These are phyloP conservation scores for Danio albolineatus DNA, from an alignment of 2,797 vertebrate genomes.

Conservation along the genomic window DNA sequence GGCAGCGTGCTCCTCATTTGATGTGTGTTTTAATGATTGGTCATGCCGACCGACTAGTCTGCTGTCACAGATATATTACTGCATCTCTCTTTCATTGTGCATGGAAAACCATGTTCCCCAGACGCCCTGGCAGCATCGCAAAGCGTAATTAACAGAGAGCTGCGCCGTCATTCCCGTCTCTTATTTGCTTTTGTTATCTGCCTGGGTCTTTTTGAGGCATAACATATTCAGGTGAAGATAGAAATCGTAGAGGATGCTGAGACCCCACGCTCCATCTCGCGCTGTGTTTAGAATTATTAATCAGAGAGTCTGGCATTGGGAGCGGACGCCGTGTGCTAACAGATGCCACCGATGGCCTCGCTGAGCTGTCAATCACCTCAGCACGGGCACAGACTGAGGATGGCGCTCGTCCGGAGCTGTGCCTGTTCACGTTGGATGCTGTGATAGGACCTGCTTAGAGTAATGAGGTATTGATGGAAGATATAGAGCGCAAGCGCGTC, in stretches of 20 bases:
- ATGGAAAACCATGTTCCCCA: conserved; percentile 47
- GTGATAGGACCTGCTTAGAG: conserved; percentile 35
- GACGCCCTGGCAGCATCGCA: conserved; percentile 20
- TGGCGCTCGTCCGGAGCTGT: conserved; percentile 21
- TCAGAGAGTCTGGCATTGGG: conserved; percentile 54
- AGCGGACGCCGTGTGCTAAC: conserved; percentile 38
- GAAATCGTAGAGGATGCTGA: conserved; percentile 46
- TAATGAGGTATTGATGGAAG: conserved; percentile 51
- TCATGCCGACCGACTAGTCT: conserved; percentile 43
- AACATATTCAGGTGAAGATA: conserved; percentile 56
- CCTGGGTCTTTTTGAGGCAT: conserved; percentile 46
- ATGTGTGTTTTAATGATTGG: conserved; percentile 58
- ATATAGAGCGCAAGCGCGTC: background rate
- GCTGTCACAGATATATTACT: conserved; percentile 43
- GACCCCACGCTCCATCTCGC: conserved; percentile 41
- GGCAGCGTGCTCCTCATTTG: conserved; percentile 49
- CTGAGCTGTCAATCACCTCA: conserved; percentile 46
- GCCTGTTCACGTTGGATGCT: conserved; percentile 10
- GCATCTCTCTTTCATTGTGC: conserved; percentile 49
- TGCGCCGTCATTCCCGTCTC: conserved; percentile 30
- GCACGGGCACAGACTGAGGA: conserved; percentile 37
- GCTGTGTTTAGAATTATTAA: conserved; percentile 58
- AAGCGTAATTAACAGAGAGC: conserved; percentile 54
- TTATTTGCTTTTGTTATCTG: conserved; percentile 56
- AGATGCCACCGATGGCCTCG: conserved; percentile 51